Evolutionary conservation across 2,113 vertebrate genomes (phyloP), one percentile per base, ranked within the genome.

Genomic region (Tragelaphus imberbis): DNA sequence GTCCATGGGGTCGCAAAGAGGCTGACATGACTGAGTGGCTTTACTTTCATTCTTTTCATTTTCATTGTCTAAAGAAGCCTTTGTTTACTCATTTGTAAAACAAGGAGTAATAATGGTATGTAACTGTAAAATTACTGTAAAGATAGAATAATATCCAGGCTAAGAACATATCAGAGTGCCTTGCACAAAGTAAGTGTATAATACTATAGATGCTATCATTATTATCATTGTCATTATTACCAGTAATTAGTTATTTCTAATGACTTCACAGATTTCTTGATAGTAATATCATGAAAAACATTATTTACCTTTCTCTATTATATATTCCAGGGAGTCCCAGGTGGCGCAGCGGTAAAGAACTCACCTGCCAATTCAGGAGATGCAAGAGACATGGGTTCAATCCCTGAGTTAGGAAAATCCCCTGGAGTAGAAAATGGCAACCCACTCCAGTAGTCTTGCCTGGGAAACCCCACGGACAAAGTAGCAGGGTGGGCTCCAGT

Each of bases 1-100:
- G 63, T n/a, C 15, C 13, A 65, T 65, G 63, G 15, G 63, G 15
- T 65, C 0, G 0, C 30, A 9, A 65, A 65, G 30, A n/a, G 30
- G 15, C 63, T 7, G 63, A 65, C 63, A n/a, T 65, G 30, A 65
- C 30, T n/a, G 63, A 65, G 30, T 14, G 15, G 14, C 30, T 65
- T 65, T 65, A 65, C 30, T 65, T n/a, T 33, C 63, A 65, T 65
- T 65, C 63, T 65, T 65, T 65, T 65, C 30, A n/a, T 63, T 17
- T n/a, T 33, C 7, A 51, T 53, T 84, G 82, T 9, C 17, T 82
- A 27, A 44, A 19, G 36, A 94, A n/a, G 6, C 7, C 55, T 91
- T 71, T 5, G 1, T 44, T 94, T 90, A 81, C 2, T 94, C 27
- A 88, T 65, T 59, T 96, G 13, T 63, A 96, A 97, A 93, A 90